These are phyloP conservation scores for Rhopalosiphum nymphaeae DNA, from an alignment of 2,888 invertebrate genomes.

Conservation along the genomic window DNA sequence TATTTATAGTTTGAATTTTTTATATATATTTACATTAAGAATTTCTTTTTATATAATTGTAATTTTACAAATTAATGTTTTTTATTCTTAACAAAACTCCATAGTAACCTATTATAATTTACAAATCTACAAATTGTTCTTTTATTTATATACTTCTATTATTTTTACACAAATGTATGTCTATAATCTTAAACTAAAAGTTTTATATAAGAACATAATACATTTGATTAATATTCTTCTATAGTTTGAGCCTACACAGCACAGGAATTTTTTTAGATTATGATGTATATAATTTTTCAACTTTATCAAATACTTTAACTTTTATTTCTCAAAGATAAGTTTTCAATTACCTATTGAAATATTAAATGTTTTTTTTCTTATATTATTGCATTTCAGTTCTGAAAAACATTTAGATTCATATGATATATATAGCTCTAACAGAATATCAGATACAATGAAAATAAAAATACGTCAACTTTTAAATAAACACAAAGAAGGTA, in stretches of 20 bases:
- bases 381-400: background rate
- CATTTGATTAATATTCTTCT: background rate
- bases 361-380: background rate
- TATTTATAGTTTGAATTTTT: too few species aligned
- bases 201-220: background rate
- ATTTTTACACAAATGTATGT: too few species aligned
- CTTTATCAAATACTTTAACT: background rate
- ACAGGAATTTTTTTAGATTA: background rate
- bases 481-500: slow-evolving; percentile 20
- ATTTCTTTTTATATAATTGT: too few species aligned
- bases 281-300: background rate
- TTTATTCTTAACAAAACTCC: too few species aligned
- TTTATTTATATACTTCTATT: background rate
- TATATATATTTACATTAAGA: too few species aligned
- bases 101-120: too few species aligned
- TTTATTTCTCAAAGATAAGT: background rate
- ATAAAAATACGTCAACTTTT: background rate
- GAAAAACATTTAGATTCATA: background rate
- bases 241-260: background rate
- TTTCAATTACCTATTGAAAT: background rate
- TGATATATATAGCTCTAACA: background rate
- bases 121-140: too few species aligned
- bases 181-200: too few species aligned
- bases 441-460: slow-evolving; percentile 33
- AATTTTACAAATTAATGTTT: too few species aligned